These are phyloP conservation scores for Tipula lateralis DNA, from an alignment of 2,888 invertebrate species.

Conservation along the genomic window DNA sequence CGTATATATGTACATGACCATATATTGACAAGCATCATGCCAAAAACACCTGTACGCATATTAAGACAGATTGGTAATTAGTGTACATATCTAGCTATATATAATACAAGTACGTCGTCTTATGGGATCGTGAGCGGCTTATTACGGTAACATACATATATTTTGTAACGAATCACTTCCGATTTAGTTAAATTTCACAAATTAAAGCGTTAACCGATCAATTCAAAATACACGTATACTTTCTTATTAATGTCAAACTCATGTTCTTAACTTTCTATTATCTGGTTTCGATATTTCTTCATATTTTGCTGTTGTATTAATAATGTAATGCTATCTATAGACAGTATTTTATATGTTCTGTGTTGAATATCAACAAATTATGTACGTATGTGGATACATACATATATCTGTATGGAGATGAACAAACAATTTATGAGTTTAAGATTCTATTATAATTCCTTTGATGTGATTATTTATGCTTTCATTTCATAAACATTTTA, in stretches of 20 bases:
- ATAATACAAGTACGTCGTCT: background rate
- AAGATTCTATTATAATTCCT: background rate
- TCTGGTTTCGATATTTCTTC: background rate
- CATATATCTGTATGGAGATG: background rate
- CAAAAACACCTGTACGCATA: background rate
- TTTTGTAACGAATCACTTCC: background rate
- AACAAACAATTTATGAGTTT: background rate
- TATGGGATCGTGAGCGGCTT: background rate
- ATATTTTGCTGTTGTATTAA: background rate
- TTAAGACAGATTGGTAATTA: background rate
- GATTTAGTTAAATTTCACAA: background rate
- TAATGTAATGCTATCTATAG: background rate
- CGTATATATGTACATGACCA: background rate
- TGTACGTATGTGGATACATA: background rate
- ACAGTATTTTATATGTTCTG: background rate
- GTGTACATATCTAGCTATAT: background rate
- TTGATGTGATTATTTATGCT: background rate
- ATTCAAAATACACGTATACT: background rate
- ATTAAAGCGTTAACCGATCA: background rate
- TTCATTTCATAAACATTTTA: background rate
- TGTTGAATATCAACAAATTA: background rate
- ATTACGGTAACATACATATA: too few relatives aligned
- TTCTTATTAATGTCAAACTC: conserved; percentile 11
- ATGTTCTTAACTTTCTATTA: conserved; percentile 1
- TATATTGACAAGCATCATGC: background rate